These are phyloP conservation scores for Genyomyrus donnyi DNA, from an alignment of 2,113 vertebrate species.

Conservation along the genomic window DNA sequence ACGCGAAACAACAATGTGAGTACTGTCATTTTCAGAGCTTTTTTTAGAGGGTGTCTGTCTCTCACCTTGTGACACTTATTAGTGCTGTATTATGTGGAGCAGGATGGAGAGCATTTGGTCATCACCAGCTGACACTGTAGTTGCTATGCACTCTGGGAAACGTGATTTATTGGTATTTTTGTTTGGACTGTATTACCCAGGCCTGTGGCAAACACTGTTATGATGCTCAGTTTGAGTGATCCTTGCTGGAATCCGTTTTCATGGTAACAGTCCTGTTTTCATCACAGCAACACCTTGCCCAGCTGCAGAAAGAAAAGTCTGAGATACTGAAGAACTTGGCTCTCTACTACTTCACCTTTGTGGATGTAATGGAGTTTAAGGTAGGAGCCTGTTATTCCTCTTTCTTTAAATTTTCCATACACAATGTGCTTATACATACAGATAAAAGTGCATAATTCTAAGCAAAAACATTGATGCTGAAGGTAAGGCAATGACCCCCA, in stretches of 20 bases:
- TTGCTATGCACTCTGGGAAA: not conserved
- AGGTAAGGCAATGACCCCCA: not conserved
- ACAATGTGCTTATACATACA: not conserved
- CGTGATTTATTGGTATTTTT: not conserved
- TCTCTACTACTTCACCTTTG: constrained; percentile 97
- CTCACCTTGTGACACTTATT: not conserved
- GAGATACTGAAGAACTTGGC: constrained; percentile 98
- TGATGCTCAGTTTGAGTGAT: not conserved
- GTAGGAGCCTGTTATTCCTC: constrained; percentile 46
- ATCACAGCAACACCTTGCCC: constrained; percentile 97
- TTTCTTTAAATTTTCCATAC: not conserved
- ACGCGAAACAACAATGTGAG: constrained; percentile 98
- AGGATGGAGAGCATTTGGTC: not conserved
- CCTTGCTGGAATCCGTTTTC: not conserved
- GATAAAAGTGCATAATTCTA: not conserved
- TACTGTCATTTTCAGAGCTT: constrained; percentile 24
- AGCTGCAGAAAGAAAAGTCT: constrained; percentile 97
- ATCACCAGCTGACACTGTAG: not conserved
- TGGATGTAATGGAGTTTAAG: constrained; percentile 99
- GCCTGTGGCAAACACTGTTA: not conserved
- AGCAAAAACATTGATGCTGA: not conserved
- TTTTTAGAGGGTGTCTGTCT: not conserved
- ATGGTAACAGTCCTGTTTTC: constrained; percentile 37
- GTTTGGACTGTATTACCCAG: not conserved
- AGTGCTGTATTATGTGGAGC: not conserved